These are phyloP conservation scores for Zaprionus bogoriensis DNA, from an alignment of 2,888 invertebrate species.

Conservation along the genomic window DNA sequence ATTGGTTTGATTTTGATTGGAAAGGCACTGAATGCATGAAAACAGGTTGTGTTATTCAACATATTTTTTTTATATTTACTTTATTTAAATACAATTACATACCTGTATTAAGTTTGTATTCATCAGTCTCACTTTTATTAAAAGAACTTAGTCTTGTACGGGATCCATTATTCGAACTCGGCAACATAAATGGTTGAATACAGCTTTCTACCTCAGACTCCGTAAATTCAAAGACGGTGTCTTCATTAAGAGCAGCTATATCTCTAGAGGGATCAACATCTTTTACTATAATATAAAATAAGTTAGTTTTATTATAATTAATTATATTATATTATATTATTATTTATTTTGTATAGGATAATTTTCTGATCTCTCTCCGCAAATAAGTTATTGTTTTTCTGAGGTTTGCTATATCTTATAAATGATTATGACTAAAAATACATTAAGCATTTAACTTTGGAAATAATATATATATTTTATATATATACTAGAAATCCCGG, in stretches of 20 bases:
- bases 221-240: constrained; percentile 87
- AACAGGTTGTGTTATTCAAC: constrained; percentile 19
- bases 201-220: constrained; percentile 86
- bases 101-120: constrained; percentile 86
- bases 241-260: constrained; percentile 88
- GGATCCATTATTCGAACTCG: constrained; percentile 84
- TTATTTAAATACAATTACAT: constrained; percentile 80
- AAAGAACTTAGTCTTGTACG: constrained; percentile 85
- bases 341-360: no score
- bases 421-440: no score
- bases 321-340: no score
- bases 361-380: no score
- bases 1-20: constrained; percentile 84
- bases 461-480: not conserved
- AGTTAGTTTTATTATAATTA: not conserved
- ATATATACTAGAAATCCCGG: no score
- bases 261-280: constrained; percentile 86
- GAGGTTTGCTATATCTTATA: no score
- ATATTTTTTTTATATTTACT: constrained; percentile 85
- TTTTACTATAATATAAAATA: constrained; percentile 66
- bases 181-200: constrained; percentile 85
- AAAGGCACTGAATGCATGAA: constrained; percentile 84
- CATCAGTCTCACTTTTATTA: constrained; percentile 87
- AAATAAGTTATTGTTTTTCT: no score
- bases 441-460: no score